phyloP scores from a whole-genome alignment of 2,113 vertebrate genomes.

The Xenopus borealis region DNA sequence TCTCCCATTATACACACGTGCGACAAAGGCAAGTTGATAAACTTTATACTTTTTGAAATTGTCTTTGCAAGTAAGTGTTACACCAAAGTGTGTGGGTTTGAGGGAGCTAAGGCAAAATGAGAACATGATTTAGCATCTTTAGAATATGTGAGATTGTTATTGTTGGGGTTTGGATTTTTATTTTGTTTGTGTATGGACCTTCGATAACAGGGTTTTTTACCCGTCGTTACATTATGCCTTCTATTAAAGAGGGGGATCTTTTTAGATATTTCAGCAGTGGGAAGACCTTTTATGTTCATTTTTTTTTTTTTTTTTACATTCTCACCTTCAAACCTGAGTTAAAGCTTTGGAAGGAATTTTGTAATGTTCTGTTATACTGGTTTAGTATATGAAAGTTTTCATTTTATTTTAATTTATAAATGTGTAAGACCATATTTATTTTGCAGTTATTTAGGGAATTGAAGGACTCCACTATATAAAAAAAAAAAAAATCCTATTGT shows the following conservation, averaged over 20 bases:
- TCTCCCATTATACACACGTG: conserved; percentile 83
- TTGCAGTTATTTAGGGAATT: conserved; percentile 72
- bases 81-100: conserved; percentile 55
- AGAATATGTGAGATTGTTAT: conserved; percentile 75
- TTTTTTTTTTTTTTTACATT: conserved; percentile 65
- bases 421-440: conserved; percentile 54
- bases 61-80: conserved; percentile 89
- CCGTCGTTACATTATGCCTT: conserved; percentile 84
- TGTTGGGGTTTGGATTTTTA: conserved; percentile 84
- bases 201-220: conserved; percentile 76
- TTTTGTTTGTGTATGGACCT: conserved; percentile 86
- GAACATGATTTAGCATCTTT: conserved; percentile 83
- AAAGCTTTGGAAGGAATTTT: conserved; percentile 60
- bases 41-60: conserved; percentile 73
- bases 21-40: conserved; percentile 78
- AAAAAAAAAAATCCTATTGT: conserved; percentile 79
- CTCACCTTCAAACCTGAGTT: conserved; percentile 79
- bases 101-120: conserved; percentile 81
- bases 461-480: conserved; percentile 85
- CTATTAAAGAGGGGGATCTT: conserved; percentile 81
- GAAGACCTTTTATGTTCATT: conserved; percentile 58
- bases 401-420: conserved; percentile 75
- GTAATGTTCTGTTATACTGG: conserved; percentile 68
- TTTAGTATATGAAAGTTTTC: conserved; percentile 59
- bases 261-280: conserved; percentile 81